Evolutionary conservation across 2,113 vertebrate species (phyloP), one percentile per base, ranked within the genome.

Genomic region (Psilopogon haemacephalus): DNA sequence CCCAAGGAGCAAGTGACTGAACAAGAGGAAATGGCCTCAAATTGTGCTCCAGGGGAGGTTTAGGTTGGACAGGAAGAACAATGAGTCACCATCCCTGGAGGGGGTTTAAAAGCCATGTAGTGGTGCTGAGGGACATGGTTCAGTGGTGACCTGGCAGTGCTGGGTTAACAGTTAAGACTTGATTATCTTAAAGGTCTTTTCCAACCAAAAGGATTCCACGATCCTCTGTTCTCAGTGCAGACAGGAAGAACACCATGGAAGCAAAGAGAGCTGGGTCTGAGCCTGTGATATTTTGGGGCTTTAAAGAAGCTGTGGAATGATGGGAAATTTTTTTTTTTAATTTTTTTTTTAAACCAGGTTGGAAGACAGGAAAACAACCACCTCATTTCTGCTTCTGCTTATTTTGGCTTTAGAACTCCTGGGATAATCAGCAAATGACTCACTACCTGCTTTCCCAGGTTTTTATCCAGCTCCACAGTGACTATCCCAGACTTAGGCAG

Each of bases 231-330:
- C 48, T 42, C 21, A n/a, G n/a, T 10, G 32, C 46, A 62, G 40
- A 72, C 15, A 62, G 54, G 50, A 15, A 50, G 64, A 75, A 76
- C 4, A 5, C 3, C 5, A 12, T 2, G 14, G 28, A 12, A 58
- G 26, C 24, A 37, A 30, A 26, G 0, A 27, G 28, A 62, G 15
- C 11, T 27, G 64, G 33, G 28, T 23, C 7, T 4, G 15, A 18
- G 15, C 4, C 14, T 16, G 1, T 1, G 15, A 35, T 4, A 3
- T 10, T 24, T 44, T 13, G 5, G 37, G 33, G 24, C 69, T 30
- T 86, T 30, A 52, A 56, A 90, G 7, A 32, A 78, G 56, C 2
- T 52, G 28, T 30, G 65, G 28, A 50, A 24, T 24, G 35, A 50
- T 5, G 12, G 32, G 70, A 9, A n/a, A n/a, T n/a, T n/a, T n/a